Evolutionary conservation across 2,888 invertebrate species (phyloP), one percentile per base, ranked within the genome.

Genomic region (Deilephila porcellus): DNA sequence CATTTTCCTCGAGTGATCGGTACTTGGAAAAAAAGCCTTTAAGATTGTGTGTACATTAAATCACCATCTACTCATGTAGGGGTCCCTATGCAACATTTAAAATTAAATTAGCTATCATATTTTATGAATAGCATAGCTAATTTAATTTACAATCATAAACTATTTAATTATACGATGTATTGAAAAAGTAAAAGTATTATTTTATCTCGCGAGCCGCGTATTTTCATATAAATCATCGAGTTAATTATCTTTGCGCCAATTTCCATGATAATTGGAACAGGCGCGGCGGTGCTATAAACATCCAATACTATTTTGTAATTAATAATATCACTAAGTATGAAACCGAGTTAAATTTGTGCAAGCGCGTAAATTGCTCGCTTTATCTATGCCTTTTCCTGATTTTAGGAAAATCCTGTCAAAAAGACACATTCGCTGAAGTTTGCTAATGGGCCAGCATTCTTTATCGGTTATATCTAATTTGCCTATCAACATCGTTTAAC

Each of bases 271-370:
- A 67, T 52, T 67, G 67, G 45, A 52, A 11, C 45, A 67, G 52
- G 52, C 67, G 67, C 45, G 67, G 67, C 20, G 14, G 52, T 17
- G 25, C 25, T 25, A 67, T 67, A 67, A 67, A 67, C 67, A 25
- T 67, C 52, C 25, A 67, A 67, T 67, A 67, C 25, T 45, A 52
- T 67, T 64, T 67, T 52, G 67, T 45, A 67, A 67, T 67, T 67
- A 67, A 52, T 52, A 52, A 67, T 67, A 52, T 67, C 25, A 25
- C 20, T 67, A 25, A 45, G 19, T 25, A 45, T 7, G 25, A 52
- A 25, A 25, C n/a, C 25, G 25, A 6, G 25, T n/a, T 45, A 20
- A 45, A 25, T 25, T 52, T 45, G 25, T 25, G 25, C 17, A 45
- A 45, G 52, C 67, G 25, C 25, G 25, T 20, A 67, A 25, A 67